Evolutionary conservation across 2,113 vertebrate genomes (phyloP).

Genomic region (Phaethon lepturus): DNA sequence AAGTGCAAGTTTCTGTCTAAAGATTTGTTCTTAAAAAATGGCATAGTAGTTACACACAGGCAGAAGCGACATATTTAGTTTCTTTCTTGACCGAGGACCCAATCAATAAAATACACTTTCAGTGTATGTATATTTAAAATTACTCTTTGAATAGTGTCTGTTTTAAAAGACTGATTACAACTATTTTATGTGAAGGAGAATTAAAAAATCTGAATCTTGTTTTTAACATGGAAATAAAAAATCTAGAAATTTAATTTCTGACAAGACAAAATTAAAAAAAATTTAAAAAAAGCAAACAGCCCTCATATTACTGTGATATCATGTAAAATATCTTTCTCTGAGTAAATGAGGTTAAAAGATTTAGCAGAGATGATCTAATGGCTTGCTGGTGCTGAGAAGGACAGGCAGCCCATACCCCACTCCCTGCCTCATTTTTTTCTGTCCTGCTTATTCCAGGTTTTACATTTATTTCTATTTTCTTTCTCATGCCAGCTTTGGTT

Average conservation of each 20-base stretch:
- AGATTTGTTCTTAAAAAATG: background rate
- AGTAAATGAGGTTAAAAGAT: background rate
- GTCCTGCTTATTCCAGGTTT: background rate
- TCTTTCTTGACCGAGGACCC: background rate
- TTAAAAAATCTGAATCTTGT: background rate
- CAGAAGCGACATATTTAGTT: background rate
- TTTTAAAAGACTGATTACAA: background rate
- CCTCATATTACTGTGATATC: background rate
- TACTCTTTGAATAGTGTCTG: background rate
- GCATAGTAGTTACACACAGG: background rate
- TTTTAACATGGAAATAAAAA: background rate
- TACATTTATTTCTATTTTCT: background rate
- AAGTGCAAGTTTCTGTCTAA: background rate
- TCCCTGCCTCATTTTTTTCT: background rate
- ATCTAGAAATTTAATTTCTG: background rate
- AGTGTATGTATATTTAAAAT: background rate
- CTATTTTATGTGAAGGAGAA: background rate
- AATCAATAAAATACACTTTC: background rate
- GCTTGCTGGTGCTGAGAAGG: background rate
- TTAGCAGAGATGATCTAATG: background rate
- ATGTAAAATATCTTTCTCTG: background rate
- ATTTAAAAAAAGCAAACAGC: background rate
- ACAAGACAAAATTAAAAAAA: background rate
- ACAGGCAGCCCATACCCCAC: background rate
- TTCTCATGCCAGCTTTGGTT: background rate